Evolutionary conservation across 2,888 invertebrate species (phyloP), one percentile per base, ranked within the genome.

Genomic region (Morpho deidamia): DNA sequence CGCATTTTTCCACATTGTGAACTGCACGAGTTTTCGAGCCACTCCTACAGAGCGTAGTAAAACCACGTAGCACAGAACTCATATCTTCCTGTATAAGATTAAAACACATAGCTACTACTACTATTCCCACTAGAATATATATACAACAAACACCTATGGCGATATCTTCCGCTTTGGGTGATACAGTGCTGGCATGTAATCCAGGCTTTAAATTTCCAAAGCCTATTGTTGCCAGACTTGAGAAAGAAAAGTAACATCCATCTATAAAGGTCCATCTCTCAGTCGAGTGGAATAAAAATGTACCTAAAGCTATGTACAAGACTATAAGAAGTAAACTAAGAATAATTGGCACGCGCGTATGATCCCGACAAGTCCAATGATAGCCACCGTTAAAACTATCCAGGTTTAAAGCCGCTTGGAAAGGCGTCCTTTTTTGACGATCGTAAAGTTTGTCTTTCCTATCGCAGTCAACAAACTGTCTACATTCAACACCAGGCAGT

Each of bases 181-280:
- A 76, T 70, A 89, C 76, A 44, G 79, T 78, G 62, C 88, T 84
- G 38, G 86, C 85, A 54, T 91, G 88, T 14, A 86, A 78, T 11
- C 94, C 93, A 0, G 96, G 96, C 52, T 93, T 91, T 61, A 96
- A 80, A 70, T 95, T 94, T 0, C 96, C 96, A 70, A 96, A 96
- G 1, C 96, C 96, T 63, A 96, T 96, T 9, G 96, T 96, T 23
- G 95, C 95, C 59, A 94, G 85, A 58, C 93, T 94, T 11, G 95
- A 94, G 79, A 95, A 95, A 67, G 95, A 95, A 74, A 95, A 95
- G 76, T 94, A 95, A 58, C 94, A 91, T 35, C 97, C 97, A 72
- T 98, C 98, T 50, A 98, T 90, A 40, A 96, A 92, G 57, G 93
- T 94, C 99, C 99, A 99, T 64, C 93, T 93, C 79, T 99, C 99